phyloP scores from a whole-genome alignment of 2,113 vertebrate species.

The Pitta sordida region DNA sequence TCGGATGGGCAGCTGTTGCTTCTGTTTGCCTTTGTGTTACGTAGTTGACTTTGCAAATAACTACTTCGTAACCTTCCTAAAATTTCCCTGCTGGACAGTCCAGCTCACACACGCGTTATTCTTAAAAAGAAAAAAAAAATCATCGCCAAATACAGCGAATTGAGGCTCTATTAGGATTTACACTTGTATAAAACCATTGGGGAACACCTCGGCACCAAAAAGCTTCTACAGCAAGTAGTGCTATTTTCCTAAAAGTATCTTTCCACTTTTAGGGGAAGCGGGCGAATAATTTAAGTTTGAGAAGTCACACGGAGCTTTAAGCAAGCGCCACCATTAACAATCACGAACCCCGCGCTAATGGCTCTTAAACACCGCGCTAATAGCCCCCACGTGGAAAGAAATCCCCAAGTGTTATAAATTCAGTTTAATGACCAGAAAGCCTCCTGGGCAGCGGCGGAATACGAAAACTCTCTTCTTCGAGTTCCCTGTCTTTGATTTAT shows the following conservation, averaged over 20 bases:
- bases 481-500: slow-evolving; percentile 16
- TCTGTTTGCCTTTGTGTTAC: background rate
- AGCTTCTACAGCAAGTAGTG: fast-evolving
- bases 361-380: background rate
- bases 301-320: background rate
- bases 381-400: background rate
- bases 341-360: background rate
- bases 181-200: fast-evolving
- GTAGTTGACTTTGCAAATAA: background rate
- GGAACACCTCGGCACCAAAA: fast-evolving
- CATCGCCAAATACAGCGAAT: fast-evolving
- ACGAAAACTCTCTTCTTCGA: background rate
- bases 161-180: background rate
- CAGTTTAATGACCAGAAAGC: slow-evolving; percentile 7
- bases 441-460: background rate
- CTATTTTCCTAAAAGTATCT: background rate
- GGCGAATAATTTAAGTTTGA: background rate
- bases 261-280: background rate
- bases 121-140: fast-evolving
- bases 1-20: background rate
- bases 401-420: slow-evolving; percentile 13
- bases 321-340: background rate
- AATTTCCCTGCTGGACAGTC: fast-evolving
- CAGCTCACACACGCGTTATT: background rate
- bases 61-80: background rate